Conservation (phyloP, 2,888 invertebrate species). For the Pyrrhosoma nymphula region DNA sequence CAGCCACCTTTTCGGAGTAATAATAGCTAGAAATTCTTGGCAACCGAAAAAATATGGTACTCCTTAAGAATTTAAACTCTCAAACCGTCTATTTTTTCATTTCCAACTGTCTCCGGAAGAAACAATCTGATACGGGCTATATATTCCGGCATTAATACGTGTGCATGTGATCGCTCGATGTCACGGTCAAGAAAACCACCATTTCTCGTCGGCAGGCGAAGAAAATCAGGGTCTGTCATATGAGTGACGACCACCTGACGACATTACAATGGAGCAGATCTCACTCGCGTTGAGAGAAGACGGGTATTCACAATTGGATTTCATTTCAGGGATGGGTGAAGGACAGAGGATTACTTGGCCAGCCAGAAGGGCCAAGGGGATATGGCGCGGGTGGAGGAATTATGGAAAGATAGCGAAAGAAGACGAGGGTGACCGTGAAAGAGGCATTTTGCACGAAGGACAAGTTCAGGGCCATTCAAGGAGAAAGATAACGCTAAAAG, state of each 20-base stretch:
- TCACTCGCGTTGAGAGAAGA: background rate
- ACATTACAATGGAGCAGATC: constrained; percentile 1
- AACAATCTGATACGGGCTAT: background rate
- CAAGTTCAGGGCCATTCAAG: background rate
- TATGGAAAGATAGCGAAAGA: background rate
- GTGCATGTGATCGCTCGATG: background rate
- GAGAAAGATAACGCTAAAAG: background rate
- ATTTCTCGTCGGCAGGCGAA: background rate
- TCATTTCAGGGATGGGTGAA: background rate
- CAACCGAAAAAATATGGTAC: too few species aligned
- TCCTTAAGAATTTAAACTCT: too few species aligned
- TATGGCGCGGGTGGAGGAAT: background rate
- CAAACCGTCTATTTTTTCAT: background rate
- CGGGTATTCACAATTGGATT: background rate
- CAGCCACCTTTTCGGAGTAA: too few species aligned
- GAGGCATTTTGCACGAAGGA: background rate
- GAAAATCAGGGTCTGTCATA: background rate
- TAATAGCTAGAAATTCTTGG: too few species aligned
- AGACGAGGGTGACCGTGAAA: too few species aligned
- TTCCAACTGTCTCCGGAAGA: background rate
- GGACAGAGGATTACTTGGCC: background rate
- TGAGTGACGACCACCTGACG: background rate
- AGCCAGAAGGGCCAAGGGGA: background rate
- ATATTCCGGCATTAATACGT: background rate
- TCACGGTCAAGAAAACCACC: background rate